Evolutionary conservation across 1,140 invertebrate species (phyloP), one percentile per base, ranked within the genome.

Genomic region (Drosophila paulistorum): DNA sequence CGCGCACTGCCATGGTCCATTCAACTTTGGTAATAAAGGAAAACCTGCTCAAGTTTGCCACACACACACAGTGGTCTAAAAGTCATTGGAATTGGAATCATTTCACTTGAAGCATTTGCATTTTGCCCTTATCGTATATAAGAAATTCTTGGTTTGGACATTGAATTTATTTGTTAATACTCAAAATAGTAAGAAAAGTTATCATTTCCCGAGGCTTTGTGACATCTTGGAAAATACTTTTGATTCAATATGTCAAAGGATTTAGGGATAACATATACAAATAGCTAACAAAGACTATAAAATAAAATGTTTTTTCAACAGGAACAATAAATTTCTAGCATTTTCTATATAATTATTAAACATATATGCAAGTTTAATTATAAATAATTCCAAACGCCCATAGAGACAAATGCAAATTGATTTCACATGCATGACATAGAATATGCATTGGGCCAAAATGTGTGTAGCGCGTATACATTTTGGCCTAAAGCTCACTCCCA

Each of bases 21-120:
- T 77, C 74, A 77, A 77, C 74, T 74, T 77, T 45, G 37, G 65
- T 11, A 61, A 57, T 37, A 67, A 54, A 57, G 55, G 63, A 71
- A 55, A 30, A 68, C 17, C 33, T 58, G 55, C 17, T 48, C 17
- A 20, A 48, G 17, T 17, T 48, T 48, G 14, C 3, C 20, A 51
- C 5, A 11, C 7, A 6, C 7, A 58, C 7, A 58, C 57, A 59
- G 57, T 59, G 57, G 30, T n/a, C 3, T 17, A n/a, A 57, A 57
- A 57, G 26, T 30, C 5, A 33, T 26, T 33, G 5, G 5, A 26
- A 26, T 26, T 26, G 26, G 17, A 17, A 17, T 26, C 26, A 26
- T 26, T 26, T 3, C 4, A 26, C 0, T 26, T 26, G 3, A 26
- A 26, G 26, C 26, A 26, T 26, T 26, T 26, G 26, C 26, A 26